A percentile compares a stretch with the other conserved stretches of the same genome.
These are phyloP conservation scores for zebrafish (Danio rerio) DNA, from an alignment of 2,113 vertebrate genomes.

Conservation along the genomic window GRCz12tu NC_133199.1:42081501-42082000, in stretches of 20 bases:
- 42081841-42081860: constrained; percentile 89
- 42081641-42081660: constrained; percentile 29
- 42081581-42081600: constrained; percentile 58
- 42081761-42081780: constrained; percentile 64
- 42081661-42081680: constrained; percentile 39
- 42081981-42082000: constrained; percentile 52
- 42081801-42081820: constrained; percentile 91
- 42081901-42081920: constrained; percentile 59
- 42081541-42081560: constrained; percentile 59
- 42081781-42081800: constrained; percentile 77
- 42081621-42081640: constrained; percentile 33
- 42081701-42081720: constrained; percentile 29
- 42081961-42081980: constrained; percentile 72
- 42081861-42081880: constrained; percentile 88
- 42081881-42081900: constrained; percentile 85
- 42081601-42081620: constrained; percentile 59
- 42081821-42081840: constrained; percentile 90
- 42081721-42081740: constrained; percentile 18
- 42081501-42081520: constrained; percentile 14
- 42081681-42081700: constrained; percentile 1
- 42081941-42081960: constrained; percentile 38
- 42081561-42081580: constrained; percentile 37
- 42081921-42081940: constrained; percentile 33
- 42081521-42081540: constrained; percentile 49
- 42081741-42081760: constrained; percentile 57